Conservation (phyloP, 2,888 invertebrate genomes). For the Drosophila rellima region DNA sequence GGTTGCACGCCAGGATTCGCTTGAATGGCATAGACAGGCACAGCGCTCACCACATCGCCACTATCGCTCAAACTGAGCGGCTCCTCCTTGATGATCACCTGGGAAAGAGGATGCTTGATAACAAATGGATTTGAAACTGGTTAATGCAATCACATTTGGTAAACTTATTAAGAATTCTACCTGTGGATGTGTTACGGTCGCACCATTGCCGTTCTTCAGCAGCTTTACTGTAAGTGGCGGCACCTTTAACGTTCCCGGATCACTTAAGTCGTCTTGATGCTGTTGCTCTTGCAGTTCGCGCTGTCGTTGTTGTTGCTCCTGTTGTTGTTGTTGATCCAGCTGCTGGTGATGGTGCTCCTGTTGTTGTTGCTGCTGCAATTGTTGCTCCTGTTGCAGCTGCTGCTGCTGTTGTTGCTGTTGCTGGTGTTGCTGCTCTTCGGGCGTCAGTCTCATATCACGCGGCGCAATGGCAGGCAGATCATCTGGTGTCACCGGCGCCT, state of each 20-base stretch:
- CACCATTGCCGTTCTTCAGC: slow-evolving; percentile 81
- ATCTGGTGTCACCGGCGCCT: slow-evolving; percentile 77
- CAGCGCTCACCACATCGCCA: slow-evolving; percentile 71
- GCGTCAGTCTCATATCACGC: slow-evolving; percentile 82
- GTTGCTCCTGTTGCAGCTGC: slow-evolving; percentile 64
- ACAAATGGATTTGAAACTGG: neutral
- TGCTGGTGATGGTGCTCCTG: slow-evolving; percentile 58
- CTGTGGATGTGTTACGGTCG: slow-evolving; percentile 80
- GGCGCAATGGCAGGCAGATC: slow-evolving; percentile 81
- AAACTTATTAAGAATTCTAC: slow-evolving; percentile 40
- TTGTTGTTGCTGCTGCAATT: slow-evolving; percentile 59
- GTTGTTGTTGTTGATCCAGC: slow-evolving; percentile 46
- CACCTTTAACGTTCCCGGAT: slow-evolving; percentile 78
- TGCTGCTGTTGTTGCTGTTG: slow-evolving; percentile 72
- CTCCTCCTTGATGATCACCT: slow-evolving; percentile 84
- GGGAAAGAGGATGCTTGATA: slow-evolving; percentile 24
- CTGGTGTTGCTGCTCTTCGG: slow-evolving; percentile 76
- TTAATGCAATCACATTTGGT: neutral
- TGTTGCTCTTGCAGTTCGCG: slow-evolving; percentile 66
- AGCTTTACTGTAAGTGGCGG: slow-evolving; percentile 84
- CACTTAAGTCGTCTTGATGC: slow-evolving; percentile 62
- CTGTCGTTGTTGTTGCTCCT: slow-evolving; percentile 64
- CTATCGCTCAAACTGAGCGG: slow-evolving; percentile 77
- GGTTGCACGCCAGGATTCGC: slow-evolving; percentile 71
- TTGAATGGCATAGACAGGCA: slow-evolving; percentile 83